A percentile compares a stretch with the other conserved stretches of the same genome.
These are phyloP conservation scores for Scomberomorus guttatus DNA, from an alignment of 2,797 vertebrate species.

Conservation along the genomic window DNA sequence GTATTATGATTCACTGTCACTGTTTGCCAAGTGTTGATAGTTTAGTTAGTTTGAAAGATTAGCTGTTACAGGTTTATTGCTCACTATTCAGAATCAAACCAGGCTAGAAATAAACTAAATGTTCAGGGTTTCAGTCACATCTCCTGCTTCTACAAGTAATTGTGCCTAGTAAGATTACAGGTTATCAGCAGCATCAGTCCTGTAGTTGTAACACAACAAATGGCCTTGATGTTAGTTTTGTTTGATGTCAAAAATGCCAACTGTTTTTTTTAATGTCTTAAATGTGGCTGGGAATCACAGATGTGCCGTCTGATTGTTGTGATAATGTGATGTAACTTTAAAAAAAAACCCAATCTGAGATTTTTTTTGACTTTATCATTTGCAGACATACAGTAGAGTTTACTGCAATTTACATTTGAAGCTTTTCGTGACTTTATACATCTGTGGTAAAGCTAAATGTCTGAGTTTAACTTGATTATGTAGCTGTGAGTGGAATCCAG, in stretches of 20 bases:
- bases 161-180: conserved; percentile 52
- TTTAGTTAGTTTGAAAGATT: conserved; percentile 15
- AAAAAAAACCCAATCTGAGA: conserved; percentile 56
- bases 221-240: conserved; percentile 59
- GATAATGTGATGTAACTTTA: conserved; percentile 43
- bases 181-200: conserved; percentile 16
- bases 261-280: conserved; percentile 50
- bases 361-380: conserved; percentile 10
- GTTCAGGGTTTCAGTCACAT: conserved; percentile 17
- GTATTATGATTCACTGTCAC: conserved; percentile 22
- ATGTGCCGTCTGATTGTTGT: conserved; percentile 61
- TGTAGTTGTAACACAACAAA: conserved; percentile 8
- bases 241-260: conserved; percentile 71
- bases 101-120: neutral
- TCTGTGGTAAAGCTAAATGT: conserved; percentile 5
- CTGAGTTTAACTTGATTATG: conserved; percentile 7
- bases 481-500: neutral
- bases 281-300: conserved; percentile 64
- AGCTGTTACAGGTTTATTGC: conserved; percentile 1
- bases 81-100: conserved; percentile 13
- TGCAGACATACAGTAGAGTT: conserved; percentile 20
- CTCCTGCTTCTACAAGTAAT: conserved; percentile 23
- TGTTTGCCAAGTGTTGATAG: conserved; percentile 58
- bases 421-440: neutral
- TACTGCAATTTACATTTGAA: conserved; percentile 1